Base-by-base conservation (phyloP, 2,888 invertebrate species). In the Physocephala rufipes region DNA sequence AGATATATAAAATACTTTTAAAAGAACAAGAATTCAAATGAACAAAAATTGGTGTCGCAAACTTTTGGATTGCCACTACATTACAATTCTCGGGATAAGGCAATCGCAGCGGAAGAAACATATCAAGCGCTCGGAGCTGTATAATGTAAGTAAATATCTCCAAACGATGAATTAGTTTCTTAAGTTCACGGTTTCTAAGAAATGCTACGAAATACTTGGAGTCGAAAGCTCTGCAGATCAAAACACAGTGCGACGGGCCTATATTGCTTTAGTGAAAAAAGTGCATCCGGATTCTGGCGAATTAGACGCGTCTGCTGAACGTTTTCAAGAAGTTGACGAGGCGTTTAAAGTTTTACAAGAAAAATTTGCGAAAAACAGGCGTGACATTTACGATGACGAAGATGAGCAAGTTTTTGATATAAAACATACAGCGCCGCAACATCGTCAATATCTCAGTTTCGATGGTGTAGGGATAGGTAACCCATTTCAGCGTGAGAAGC, bases 401-500 rank as follows among this genome's bases (percentile, higher is more conserved):
- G 86, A 87, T 43, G 84, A 86, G 16, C 83, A 89, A 76, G 89
- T 91, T 62, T 89, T 88, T 80, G 91, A 93, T 82, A 92, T 92
- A 63, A 86, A 93, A 89, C 95, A 96, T 79, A 94, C 92, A 70
- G 94, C 93, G 16, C 95, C 96, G 0, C 96, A 96, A 84, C 96
- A 96, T 83, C 89, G 85, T 0, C 86, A 85, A 26, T 96, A 94
- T 81, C 87, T 96, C 26, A 92, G 89, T 75, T 92, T 90, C 79
- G 94, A 93, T 77, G 95, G 95, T 3, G 85, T 92, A 2, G 96
- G 96, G 0, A 84, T 88, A 63, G 96, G 96, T 0, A 93, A 91
- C 24, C 93, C 93, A 0, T 90, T 88, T 74, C 92, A 94, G 84
- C 87, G 96, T 51, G 89, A 94, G 81, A 93, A 92, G 75, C 94